Base-by-base conservation (phyloP, 2,113 vertebrate genomes). In the Sylvietta virens region DNA sequence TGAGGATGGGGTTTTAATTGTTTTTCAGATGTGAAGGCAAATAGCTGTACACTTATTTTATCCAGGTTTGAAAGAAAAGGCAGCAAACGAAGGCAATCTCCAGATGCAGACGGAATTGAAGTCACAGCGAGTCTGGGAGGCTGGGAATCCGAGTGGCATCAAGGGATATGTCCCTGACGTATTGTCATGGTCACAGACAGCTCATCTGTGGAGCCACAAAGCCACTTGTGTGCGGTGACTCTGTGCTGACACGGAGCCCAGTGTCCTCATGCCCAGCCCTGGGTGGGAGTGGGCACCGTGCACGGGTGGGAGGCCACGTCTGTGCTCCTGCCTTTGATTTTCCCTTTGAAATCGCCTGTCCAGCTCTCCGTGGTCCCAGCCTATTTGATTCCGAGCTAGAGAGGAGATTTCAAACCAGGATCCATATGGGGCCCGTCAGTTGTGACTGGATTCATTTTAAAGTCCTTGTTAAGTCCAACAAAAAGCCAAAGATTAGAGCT, bases 401-500 rank as follows among this genome's bases (percentile, higher is more conserved):
- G 33, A 96, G 82, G 91, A 88, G 94, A 74, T 90, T 96, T 94
- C 95, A 94, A 92, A 60, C 74, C 57, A 30, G 90, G 91, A 95
- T 88, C 96, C 95, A 96, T 95, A 93, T 96, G 95, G 95, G 95
- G 90, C 88, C 91, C 35, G 95, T 96, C 96, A 95, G 69, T 35
- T 97, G 95, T 5, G 58, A 96, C 94, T 94, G 95, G 94, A 95
- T 96, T 96, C 94, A 48, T 95, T 97, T 95, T 96, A 95, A 96
- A 97, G 92, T 96, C 92, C 95, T 96, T 87, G 91, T 93, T 97
- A 97, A 96, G 90, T 95, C 92, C 92, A 95, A 97, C 95, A 96
- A 95, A 95, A 96, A 93, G 92, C 90, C 94, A 95, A 96, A 97
- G 95, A 97, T 97, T 96, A 97, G 96, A 96, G 89, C 88, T 95